These are phyloP conservation scores for Cinara cedri DNA, from an alignment of 2,888 invertebrate genomes.

Conservation along the genomic window DNA sequence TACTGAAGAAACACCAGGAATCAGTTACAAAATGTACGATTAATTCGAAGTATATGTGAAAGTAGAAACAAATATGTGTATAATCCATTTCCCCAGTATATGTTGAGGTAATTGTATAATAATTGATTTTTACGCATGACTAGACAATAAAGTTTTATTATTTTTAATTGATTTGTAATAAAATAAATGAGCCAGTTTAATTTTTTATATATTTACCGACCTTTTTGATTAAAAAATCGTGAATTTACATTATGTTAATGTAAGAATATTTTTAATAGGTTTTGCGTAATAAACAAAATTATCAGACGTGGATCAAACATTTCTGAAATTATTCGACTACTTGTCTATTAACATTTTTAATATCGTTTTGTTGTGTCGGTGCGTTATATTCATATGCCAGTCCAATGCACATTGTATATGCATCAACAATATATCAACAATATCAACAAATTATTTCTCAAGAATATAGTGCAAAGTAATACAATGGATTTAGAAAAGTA, in stretches of 20 bases:
- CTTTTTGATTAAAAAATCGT: too few relatives aligned
- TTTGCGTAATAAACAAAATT: background rate
- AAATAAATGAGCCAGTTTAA: too few relatives aligned
- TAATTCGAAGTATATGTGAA: background rate
- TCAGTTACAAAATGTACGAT: background rate
- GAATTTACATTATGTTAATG: too few relatives aligned
- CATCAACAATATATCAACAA: too few relatives aligned
- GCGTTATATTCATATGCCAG: background rate
- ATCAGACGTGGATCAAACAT: too few relatives aligned
- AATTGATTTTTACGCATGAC: background rate
- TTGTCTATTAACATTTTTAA: slow-evolving; percentile 7
- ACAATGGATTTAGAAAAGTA: slow-evolving; percentile 32
- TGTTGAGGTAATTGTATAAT: background rate
- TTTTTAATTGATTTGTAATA: too few relatives aligned
- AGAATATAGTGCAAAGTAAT: background rate
- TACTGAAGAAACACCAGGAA: slow-evolving; percentile 6
- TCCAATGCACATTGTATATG: background rate
- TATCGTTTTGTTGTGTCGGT: background rate
- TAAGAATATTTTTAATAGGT: too few relatives aligned
- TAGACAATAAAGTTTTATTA: too few relatives aligned
- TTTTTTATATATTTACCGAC: background rate
- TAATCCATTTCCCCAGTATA: background rate
- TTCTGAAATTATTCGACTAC: slow-evolving; percentile 1
- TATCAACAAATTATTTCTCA: slow-evolving; percentile 14
- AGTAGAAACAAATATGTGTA: slow-evolving; percentile 16